Evolutionary conservation across 2,888 invertebrate genomes (phyloP), one percentile per base, ranked within the genome.

Genomic region (Vanessa cardui): DNA sequence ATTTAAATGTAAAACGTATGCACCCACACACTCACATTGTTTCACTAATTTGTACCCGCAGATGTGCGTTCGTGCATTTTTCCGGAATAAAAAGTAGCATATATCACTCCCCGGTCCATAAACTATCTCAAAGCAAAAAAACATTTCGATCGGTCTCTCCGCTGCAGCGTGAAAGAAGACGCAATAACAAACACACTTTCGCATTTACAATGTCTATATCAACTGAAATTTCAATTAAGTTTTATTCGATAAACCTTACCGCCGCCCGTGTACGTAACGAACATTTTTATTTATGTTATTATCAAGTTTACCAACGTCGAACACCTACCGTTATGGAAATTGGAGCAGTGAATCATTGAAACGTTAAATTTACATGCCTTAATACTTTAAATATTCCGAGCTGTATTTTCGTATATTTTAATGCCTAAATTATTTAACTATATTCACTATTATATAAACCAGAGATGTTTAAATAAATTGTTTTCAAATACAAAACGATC

Each of bases 281-380:
- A n/a, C 62, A 31, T 58, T 62, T 63, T 62, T 62, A 67, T 64
- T 49, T 62, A 56, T 58, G 62, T 67, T 61, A 45, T 50, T 56
- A 50, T 39, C n/a, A 39, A 39, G 39, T 39, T 39, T 39, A 39
- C 12, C 39, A 39, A 26, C 26, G 26, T 66, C 33, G 60, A 58
- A 64, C 21, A 18, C 5, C 50, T 64, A 70, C 68, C 68, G 70
- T 65, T 70, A 70, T 60, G 68, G 62, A 65, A 70, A 70, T 68
- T 59, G 62, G 68, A 64, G 59, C 68, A 63, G 47, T 44, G 70
- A 65, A 62, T 33, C 50, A 64, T 31, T 54, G n/a, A 63, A 58
- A 63, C 63, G 66, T 60, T 59, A 50, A 63, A 62, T 59, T 67
- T 47, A 50, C 56, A 18, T 62, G 44, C 50, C 33, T 33, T 58